Base-by-base conservation (phyloP, 2,888 invertebrate genomes). In the Drosophila kambysellisi region DNA sequence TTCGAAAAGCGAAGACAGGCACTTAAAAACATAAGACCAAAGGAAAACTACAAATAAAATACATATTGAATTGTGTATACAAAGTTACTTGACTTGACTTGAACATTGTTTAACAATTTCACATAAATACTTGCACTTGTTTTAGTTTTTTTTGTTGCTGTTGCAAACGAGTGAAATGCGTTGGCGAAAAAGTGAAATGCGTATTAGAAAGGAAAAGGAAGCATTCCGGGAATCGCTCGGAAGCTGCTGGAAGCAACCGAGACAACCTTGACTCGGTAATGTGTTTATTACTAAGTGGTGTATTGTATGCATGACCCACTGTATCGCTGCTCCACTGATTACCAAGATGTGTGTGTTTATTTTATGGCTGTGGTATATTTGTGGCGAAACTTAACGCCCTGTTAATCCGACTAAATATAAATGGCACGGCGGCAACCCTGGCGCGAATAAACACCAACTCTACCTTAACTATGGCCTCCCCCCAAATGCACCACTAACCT, bases 311-410 rank as follows among this genome's bases (percentile, higher is more conserved):
- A 51, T 65, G 52, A 30, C 35, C 53, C 37, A 29, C 48, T 48
- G 41, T 41, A 25, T 61, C 15, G 33, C 46, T 61, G 57, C 74
- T 62, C 57, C 61, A 53, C 76, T 76, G 68, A 68, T 72, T 66
- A 60, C 81, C 67, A 67, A 80, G 67, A 68, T 79, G 64, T 64
- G 64, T 65, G 64, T 66, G 62, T 74, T 62, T 70, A 65, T 48
- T 76, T 89, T 68, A 39, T 86, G 15, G n/a, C 4, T 41, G 76
- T 56, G 33, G 54, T 72, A 58, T 69, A 77, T 74, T 71, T 63
- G 63, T 87, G 88, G 74, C 76, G 89, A 77, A 88, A 84, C 87
- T 88, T 88, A 84, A 90, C 90, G 89, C 90, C 83, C 91, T 88
- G 91, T 91, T 89, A 87, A 90, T 70, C 79, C 74, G 60, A 72